phyloP scores from a whole-genome alignment of 35 echinoderm and acorn worm genomes.

The Stichopus chloronotus region DNA sequence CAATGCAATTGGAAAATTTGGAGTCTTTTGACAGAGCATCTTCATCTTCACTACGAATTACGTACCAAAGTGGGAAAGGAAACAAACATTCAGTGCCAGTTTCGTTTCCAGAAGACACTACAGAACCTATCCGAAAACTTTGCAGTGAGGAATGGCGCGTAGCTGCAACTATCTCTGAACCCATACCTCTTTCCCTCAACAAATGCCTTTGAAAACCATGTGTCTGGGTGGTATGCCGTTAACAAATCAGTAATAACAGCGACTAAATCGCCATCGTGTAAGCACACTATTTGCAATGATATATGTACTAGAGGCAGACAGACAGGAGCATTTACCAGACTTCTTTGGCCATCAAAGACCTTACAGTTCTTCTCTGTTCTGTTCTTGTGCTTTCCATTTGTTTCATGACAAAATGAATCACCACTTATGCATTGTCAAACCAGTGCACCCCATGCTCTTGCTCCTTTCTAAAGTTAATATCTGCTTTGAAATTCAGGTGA shows the following conservation, averaged over 20 bases:
- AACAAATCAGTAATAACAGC: conserved; percentile 39
- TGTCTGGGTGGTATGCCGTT: conserved; percentile 77
- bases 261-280: too few species aligned
- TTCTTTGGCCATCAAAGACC: not conserved
- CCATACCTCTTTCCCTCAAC: conserved; percentile 60
- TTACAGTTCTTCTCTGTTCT: not conserved
- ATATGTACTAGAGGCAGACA: conserved; percentile 48
- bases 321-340: not conserved
- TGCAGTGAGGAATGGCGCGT: not conserved
- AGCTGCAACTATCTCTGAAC: conserved; percentile 35
- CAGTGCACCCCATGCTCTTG: too few species aligned
- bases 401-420: too few species aligned
- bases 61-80: conserved; percentile 65
- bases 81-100: conserved; percentile 62
- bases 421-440: too few species aligned
- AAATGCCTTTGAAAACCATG: conserved; percentile 43
- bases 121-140: conserved; percentile 41
- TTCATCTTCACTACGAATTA: conserved; percentile 18
- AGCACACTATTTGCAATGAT: too few species aligned
- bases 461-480: too few species aligned
- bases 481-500: too few species aligned
- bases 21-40: conserved; percentile 33
- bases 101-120: conserved; percentile 56
- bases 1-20: conserved; percentile 19
- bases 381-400: too few species aligned